phyloP scores from a whole-genome alignment of 92 coral and sea anemone genomes.

The Pocillopora grandis region DNA sequence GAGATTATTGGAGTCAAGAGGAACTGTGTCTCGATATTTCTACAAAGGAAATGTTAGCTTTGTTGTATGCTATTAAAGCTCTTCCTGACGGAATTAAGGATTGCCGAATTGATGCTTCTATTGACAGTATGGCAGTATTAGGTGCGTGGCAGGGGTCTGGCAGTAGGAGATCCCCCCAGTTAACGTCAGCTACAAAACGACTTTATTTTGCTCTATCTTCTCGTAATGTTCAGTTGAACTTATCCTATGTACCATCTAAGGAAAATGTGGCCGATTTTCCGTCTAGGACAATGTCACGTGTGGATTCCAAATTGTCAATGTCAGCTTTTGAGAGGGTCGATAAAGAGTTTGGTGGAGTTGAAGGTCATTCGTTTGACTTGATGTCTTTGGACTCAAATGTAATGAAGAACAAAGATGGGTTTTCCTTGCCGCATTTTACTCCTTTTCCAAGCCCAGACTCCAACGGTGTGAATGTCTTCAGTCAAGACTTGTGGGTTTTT shows the following conservation, averaged over 20 bases:
- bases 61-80: conserved; percentile 4
- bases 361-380: conserved; percentile 35
- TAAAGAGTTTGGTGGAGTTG: conserved; percentile 14
- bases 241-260: too few relatives aligned
- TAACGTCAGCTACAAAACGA: too few relatives aligned
- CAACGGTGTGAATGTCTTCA: conserved; percentile 18
- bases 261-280: too few relatives aligned
- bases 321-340: conserved; percentile 12
- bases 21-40: background rate
- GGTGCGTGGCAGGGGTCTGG: conserved; percentile 4
- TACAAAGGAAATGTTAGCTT: conserved; percentile 30
- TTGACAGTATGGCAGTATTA: conserved; percentile 26
- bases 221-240: too few relatives aligned
- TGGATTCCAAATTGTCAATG: too few relatives aligned
- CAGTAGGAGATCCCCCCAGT: too few relatives aligned
- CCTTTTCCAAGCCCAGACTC: conserved; percentile 17
- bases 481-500: conserved; percentile 9
- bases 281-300: too few relatives aligned
- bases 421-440: conserved; percentile 31
- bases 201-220: too few relatives aligned
- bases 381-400: conserved; percentile 40
- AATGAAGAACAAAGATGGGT: background rate
- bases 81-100: conserved; percentile 1
- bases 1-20: conserved; percentile 31
- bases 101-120: conserved; percentile 15